Base-by-base conservation (phyloP, 1,140 invertebrate species). In the Vollenhovia emeryi region DNA sequence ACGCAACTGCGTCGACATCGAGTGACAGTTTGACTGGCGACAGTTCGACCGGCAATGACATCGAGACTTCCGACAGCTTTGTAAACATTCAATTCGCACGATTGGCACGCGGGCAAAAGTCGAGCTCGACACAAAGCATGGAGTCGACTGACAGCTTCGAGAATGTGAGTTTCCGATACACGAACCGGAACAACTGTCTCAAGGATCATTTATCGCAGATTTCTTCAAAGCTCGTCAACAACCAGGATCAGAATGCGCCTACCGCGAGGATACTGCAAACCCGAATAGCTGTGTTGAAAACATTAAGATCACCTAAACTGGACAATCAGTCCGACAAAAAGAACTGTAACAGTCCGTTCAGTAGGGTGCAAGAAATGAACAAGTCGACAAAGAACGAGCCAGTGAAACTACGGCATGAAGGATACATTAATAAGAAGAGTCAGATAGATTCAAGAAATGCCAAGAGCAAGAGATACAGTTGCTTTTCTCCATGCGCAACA, bases 31-130 rank as follows among this genome's bases (percentile, higher is more conserved):
- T 93, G 11, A 93, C 90, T 24, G 86, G 82, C 6, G 43, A 50
- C 13, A 93, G 88, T 80, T 94, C 91, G 0, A 91, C 88, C 59
- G 78, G 78, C n/a, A 93, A 94, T 55, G 92, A 94, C 71, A 94
- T 94, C 15, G 93, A 94, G 48, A 93, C 91, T 4, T 94, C 93
- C 0, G 92, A 93, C n/a, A 94, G 92, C 62, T 94, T 94, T 64
- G 92, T 94, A 18, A 94, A 93, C 66, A 94, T 93, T 45, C 88
- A 93, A 71, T 92, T 93, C 68, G 92, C 91, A 5, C 89, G 91
- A 52, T 66, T 91, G 27, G 82, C 82, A 45, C 83, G 75, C n/a
- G 86, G 86, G 11, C 88, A 84, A 66, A 89, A 84, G 11, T 91
- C 91, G 1, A 92, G 87, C 59, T 93, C 91, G 0, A 92, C 89